These are phyloP conservation scores for Prinia subflava DNA, from an alignment of 2,113 vertebrate genomes.

Conservation along the genomic window DNA sequence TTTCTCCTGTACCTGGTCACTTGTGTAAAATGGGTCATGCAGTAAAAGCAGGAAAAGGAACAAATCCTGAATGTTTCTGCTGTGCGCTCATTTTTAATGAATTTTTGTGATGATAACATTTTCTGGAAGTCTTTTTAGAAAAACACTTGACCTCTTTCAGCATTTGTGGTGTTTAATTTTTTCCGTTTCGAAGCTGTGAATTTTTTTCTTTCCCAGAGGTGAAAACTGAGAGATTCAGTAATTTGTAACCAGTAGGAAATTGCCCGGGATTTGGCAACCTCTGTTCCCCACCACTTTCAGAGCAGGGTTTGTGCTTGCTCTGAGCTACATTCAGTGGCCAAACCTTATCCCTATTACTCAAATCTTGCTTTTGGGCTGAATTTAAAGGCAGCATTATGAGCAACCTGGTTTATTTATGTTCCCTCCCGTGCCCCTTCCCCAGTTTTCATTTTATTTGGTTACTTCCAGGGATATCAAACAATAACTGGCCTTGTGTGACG, in stretches of 20 bases:
- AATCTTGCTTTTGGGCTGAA: neutral
- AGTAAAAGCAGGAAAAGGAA: neutral
- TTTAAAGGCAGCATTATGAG: neutral
- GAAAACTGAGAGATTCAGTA: neutral
- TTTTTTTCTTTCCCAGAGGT: neutral
- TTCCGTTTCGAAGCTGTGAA: rapidly evolving
- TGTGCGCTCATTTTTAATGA: rapidly evolving
- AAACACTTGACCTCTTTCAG: neutral
- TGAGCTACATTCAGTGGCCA: neutral
- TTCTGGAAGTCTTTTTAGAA: neutral
- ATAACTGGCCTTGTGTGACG: slow-evolving; percentile 30
- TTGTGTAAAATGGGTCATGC: neutral
- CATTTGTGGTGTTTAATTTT: neutral
- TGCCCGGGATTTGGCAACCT: neutral
- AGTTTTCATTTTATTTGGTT: neutral
- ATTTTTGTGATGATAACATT: neutral
- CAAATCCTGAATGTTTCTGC: neutral
- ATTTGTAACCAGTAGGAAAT: neutral
- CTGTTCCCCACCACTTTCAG: neutral
- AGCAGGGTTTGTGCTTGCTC: neutral
- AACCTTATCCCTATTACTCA: neutral
- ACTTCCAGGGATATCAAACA: neutral
- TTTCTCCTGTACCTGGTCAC: neutral
- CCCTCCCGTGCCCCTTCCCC: neutral
- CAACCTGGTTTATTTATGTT: neutral